Conservation (phyloP, 2,113 vertebrate genomes). For the Tapirus terrestris region DNA sequence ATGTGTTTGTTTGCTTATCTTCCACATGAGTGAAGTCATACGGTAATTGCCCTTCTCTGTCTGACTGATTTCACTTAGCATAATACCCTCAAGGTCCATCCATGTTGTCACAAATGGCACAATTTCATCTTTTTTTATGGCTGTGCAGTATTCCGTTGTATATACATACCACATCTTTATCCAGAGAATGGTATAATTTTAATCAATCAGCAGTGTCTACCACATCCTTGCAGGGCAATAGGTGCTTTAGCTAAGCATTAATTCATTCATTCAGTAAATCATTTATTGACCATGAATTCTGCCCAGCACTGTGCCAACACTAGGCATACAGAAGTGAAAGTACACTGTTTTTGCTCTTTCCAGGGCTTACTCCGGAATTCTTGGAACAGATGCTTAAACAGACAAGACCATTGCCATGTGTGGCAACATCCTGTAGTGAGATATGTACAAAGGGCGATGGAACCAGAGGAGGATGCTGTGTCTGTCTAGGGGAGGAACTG, state of each 20-base stretch:
- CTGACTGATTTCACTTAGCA: no score
- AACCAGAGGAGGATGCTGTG: background rate
- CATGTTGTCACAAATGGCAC: no score
- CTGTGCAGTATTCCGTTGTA: no score
- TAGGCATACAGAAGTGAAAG: background rate
- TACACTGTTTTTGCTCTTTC: background rate
- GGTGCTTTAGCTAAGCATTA: background rate
- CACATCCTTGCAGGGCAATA: background rate
- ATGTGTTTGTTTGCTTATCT: no score
- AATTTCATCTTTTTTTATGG: no score
- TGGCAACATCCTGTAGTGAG: no score
- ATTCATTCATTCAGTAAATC: background rate
- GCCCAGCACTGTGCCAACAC: background rate
- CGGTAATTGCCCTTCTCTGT: no score
- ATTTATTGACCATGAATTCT: background rate
- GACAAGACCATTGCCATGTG: background rate
- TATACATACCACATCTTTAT: no score
- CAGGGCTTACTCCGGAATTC: background rate
- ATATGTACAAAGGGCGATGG: background rate
- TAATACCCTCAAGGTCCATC: no score
- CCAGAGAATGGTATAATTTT: background rate
- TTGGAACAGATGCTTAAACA: background rate
- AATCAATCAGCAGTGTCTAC: background rate
- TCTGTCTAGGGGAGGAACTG: background rate
- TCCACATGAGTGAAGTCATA: no score